A percentile compares a stretch with the other conserved stretches of the same genome.
These are phyloP conservation scores for Propsilocerus akamusi DNA, from an alignment of 1,140 invertebrate genomes.

Conservation along the genomic window DNA sequence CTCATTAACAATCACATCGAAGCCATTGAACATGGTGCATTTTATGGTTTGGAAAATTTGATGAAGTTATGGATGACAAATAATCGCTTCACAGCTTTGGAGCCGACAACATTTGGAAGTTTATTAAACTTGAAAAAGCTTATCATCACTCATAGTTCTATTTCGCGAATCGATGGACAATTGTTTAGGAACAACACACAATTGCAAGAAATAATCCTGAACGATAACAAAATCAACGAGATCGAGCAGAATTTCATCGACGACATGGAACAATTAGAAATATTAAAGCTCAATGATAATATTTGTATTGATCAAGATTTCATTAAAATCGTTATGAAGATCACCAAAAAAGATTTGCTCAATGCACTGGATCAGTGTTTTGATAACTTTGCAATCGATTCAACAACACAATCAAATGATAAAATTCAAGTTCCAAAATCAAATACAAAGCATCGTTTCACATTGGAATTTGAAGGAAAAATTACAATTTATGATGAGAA, in stretches of 20 bases:
- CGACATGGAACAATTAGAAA: background rate
- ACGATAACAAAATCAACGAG: background rate
- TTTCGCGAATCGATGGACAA: background rate
- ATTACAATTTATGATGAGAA: background rate
- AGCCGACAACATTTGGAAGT: background rate
- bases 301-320: background rate
- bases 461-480: background rate
- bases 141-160: background rate
- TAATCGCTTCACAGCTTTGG: background rate
- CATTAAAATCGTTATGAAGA: background rate
- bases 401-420: too few species aligned
- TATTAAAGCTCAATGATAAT: background rate
- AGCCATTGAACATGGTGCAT: background rate
- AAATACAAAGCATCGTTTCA: background rate
- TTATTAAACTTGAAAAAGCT: background rate
- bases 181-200: background rate
- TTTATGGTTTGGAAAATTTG: background rate
- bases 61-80: background rate
- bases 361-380: background rate
- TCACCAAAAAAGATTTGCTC: background rate
- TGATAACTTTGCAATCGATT: background rate
- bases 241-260: background rate
- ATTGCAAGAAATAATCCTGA: background rate
- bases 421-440: background rate
- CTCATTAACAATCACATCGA: background rate